Conservation (phyloP, 2,113 vertebrate genomes). For the Agapornis roseicollis region DNA sequence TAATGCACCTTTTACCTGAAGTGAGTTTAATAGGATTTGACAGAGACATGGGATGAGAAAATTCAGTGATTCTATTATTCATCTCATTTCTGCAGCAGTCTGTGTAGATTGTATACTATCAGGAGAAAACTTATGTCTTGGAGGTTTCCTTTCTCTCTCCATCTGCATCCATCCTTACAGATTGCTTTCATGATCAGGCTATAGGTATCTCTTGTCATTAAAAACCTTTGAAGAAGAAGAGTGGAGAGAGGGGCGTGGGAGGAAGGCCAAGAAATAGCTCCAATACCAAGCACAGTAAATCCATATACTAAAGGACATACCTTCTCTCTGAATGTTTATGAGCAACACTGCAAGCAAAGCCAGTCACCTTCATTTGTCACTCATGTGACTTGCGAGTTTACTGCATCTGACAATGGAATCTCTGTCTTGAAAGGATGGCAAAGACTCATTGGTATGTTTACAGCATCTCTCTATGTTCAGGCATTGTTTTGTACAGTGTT, state of each 20-base stretch:
- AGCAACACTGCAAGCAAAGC: not conserved
- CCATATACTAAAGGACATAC: not conserved
- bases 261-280: not conserved
- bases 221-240: not conserved
- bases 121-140: not conserved
- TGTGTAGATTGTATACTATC: conserved; percentile 23
- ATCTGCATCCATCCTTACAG: not conserved
- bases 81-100: conserved; percentile 32
- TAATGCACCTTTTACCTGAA: conserved; percentile 48
- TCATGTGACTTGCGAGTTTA: not conserved
- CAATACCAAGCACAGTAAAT: not conserved
- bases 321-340: not conserved
- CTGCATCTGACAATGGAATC: not conserved
- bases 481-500: not conserved
- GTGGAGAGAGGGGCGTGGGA: not conserved
- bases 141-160: not conserved
- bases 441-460: not conserved
- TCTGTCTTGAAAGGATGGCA: not conserved
- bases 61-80: conserved; percentile 56
- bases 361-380: not conserved
- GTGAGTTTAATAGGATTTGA: conserved; percentile 56
- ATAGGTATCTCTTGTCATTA: not conserved
- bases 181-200: not conserved
- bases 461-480: not conserved
- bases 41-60: conserved; percentile 36